Percentiles rank a stretch among this genome's conserved stretches.
Conservation (phyloP, 2,113 vertebrate species). For the Catagonus wagneri region DNA sequence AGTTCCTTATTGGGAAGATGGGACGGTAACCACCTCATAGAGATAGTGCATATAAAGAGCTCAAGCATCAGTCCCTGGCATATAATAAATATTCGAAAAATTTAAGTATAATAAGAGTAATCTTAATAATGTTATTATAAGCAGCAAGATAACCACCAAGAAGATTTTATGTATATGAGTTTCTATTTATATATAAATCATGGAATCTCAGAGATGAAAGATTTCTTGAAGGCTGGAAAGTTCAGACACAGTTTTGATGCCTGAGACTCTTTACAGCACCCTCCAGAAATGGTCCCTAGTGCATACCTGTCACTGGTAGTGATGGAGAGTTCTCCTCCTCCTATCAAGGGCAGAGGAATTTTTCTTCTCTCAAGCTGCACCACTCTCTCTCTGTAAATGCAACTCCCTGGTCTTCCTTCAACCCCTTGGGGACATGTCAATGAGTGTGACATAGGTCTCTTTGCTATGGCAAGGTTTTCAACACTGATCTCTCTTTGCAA, state of each 20-base stretch:
- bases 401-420: not conserved
- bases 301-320: not conserved
- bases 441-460: not conserved
- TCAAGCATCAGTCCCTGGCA: not conserved
- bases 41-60: not conserved
- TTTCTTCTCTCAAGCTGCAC: not conserved
- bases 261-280: not conserved
- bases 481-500: not conserved
- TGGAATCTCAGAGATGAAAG: not conserved
- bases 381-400: not conserved
- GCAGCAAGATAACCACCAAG: not conserved
- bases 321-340: not conserved
- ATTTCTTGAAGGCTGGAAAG: not conserved
- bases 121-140: not conserved
- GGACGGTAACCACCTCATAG: not conserved
- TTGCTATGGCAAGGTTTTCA: not conserved
- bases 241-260: slow-evolving; percentile 4
- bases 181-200: not conserved
- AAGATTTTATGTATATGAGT: not conserved
- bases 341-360: not conserved
- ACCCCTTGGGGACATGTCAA: too few species aligned
- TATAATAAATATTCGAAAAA: not conserved
- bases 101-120: not conserved
- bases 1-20: not conserved
- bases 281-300: not conserved